Base-by-base conservation (phyloP, 2,888 invertebrate genomes). In the Acrobasis repandana region DNA sequence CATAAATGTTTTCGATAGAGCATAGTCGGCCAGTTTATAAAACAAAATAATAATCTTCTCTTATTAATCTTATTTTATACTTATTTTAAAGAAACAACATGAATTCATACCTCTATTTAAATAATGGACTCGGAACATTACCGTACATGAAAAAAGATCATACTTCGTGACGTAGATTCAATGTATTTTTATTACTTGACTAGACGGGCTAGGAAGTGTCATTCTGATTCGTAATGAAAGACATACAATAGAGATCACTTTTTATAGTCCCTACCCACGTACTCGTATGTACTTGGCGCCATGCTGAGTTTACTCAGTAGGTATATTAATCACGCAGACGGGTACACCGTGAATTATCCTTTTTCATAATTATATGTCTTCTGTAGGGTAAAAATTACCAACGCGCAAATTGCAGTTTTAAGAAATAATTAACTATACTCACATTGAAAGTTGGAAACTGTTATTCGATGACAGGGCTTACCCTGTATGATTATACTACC, bases 301-400 rank as follows among this genome's bases (percentile, higher is more conserved):
- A 34, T 36, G 52, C 52, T 52, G 34, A 36, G 36, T 52, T 10
- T n/a, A n/a, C n/a, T 43, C 43, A 14, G 43, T n/a, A 16, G 3
- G 15, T 36, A 52, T 36, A 36, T 36, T 16, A n/a, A 52, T 36
- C 52, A 52, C 52, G 52, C 34, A 36, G 51, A 36, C 52, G 15
- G 15, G 9, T 36, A 36, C 36, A 16, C 36, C 0, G 36, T 36
- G 16, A 43, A 56, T 28, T 28, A 46, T 46, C 28, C 56, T 28
- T 28, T 46, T 56, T 46, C 18, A 56, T 56, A 56, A 56, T 56
- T 47, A 56, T 28, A n/a, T 20, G 28, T 28, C 8, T 15, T 15
- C 34, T 52, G 34, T 34, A 46, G 46, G 56, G 46, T 56, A 46
- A 56, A 56, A 46, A 47, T 54, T 56, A 56, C 15, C 46, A 56